Conservation (phyloP, 2,113 vertebrate genomes). For the Rhinopomastus cyanomelas region DNA sequence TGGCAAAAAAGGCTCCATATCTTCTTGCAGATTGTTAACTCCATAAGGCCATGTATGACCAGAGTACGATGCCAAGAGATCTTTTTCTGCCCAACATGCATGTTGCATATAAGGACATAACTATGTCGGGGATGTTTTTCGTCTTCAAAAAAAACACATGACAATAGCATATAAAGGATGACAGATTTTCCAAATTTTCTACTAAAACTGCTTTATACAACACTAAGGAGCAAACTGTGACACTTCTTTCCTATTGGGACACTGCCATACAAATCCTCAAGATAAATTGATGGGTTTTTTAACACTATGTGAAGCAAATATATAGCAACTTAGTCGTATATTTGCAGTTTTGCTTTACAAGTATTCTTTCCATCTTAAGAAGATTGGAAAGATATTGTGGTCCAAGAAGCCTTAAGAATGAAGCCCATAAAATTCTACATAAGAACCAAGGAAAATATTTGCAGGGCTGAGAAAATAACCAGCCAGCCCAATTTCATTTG, state of each 20-base stretch:
- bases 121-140: not conserved
- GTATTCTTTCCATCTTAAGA: not conserved
- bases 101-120: not conserved
- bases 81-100: not conserved
- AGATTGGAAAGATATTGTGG: not conserved
- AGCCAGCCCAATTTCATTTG: not conserved
- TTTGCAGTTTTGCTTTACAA: not conserved
- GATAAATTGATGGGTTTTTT: not conserved
- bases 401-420: not conserved
- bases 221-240: not conserved
- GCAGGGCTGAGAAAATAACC: not conserved
- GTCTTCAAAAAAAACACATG: not conserved
- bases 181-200: not conserved
- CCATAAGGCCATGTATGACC: not conserved
- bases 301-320: not conserved
- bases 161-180: not conserved
- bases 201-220: not conserved
- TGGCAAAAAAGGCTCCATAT: not conserved
- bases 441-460: not conserved
- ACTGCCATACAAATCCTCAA: not conserved
- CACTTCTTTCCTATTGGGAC: not conserved
- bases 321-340: not conserved
- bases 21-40: constrained; percentile 10
- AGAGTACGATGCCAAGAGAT: not conserved
- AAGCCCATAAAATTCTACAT: not conserved